phyloP scores from a whole-genome alignment of 2,797 vertebrate genomes.

The Poecilia gillii region DNA sequence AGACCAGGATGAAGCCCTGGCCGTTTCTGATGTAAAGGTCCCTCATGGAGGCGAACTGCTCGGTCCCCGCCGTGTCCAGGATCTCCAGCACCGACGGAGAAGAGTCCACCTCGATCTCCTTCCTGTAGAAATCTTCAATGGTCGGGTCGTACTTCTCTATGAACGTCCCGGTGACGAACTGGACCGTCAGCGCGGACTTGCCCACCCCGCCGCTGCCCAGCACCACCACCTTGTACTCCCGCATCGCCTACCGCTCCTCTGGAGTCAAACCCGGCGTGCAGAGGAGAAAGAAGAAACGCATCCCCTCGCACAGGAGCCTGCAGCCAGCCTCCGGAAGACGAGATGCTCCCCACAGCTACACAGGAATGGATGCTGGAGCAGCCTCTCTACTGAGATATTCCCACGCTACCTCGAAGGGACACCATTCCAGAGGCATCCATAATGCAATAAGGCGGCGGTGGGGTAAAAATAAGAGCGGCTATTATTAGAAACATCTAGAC shows the following conservation, averaged over 20 bases:
- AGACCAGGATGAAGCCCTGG: slow-evolving; percentile 95
- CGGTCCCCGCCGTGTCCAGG: slow-evolving; percentile 94
- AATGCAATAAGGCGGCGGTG: slow-evolving; percentile 70
- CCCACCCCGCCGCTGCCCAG: slow-evolving; percentile 94
- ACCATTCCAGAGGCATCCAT: slow-evolving; percentile 67
- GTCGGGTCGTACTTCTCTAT: slow-evolving; percentile 98
- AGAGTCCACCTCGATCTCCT: slow-evolving; percentile 97
- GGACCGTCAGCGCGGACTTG: slow-evolving; percentile 93
- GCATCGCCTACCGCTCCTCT: slow-evolving; percentile 72
- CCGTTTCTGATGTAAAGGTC: slow-evolving; percentile 97
- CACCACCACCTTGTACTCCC: slow-evolving; percentile 97
- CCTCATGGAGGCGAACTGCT: slow-evolving; percentile 96
- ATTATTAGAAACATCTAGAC: slow-evolving; percentile 54
- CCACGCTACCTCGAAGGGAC: slow-evolving; percentile 72
- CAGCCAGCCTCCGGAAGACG: slow-evolving; percentile 20
- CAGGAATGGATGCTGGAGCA: slow-evolving; percentile 50
- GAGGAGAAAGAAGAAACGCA: slow-evolving; percentile 37
- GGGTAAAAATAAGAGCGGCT: slow-evolving; percentile 50
- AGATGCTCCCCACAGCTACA: slow-evolving; percentile 31
- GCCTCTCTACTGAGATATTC: slow-evolving; percentile 56
- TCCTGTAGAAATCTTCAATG: slow-evolving; percentile 90
- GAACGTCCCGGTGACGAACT: slow-evolving; percentile 95
- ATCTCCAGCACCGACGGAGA: slow-evolving; percentile 96
- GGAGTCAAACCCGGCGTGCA: slow-evolving; percentile 53
- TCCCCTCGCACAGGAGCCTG: slow-evolving; percentile 24